phyloP scores from a whole-genome alignment of 2,888 invertebrate genomes.

The Caenorhabditis drosophilae region DNA sequence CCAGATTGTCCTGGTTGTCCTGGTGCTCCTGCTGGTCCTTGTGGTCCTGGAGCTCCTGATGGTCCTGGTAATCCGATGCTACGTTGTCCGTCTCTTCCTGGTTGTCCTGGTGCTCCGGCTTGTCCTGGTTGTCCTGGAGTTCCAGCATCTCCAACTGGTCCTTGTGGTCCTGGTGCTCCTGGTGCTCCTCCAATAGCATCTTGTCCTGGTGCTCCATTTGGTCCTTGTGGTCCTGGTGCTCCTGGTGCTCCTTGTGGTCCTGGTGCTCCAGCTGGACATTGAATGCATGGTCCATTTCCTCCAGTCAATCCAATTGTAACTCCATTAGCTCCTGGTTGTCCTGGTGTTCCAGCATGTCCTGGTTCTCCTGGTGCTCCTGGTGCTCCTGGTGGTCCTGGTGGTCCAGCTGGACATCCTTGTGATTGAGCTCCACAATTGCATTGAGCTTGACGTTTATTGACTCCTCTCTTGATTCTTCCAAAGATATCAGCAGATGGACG shows the following conservation, averaged over 20 bases:
- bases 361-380: constrained; percentile 34
- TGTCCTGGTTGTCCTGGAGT: constrained; percentile 40
- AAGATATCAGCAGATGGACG: constrained; percentile 8
- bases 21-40: constrained; percentile 35
- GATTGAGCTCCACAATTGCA: constrained; percentile 37
- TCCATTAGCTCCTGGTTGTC: constrained; percentile 49
- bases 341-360: constrained; percentile 38
- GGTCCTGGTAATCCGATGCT: constrained; percentile 32
- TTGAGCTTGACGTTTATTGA: constrained; percentile 33
- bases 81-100: constrained; percentile 22
- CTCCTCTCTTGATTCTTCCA: constrained; percentile 33
- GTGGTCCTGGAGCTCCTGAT: constrained; percentile 41
- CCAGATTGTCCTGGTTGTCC: constrained; percentile 38
- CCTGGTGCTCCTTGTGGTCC: constrained; percentile 37
- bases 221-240: constrained; percentile 42
- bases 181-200: constrained; percentile 29
- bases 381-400: constrained; percentile 44
- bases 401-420: constrained; percentile 40
- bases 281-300: constrained; percentile 27
- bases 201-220: constrained; percentile 43
- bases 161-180: constrained; percentile 43
- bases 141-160: constrained; percentile 46
- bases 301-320: constrained; percentile 44
- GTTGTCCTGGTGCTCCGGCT: constrained; percentile 33
- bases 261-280: constrained; percentile 33